Conservation (phyloP, 2,888 invertebrate genomes). For the Mactromeris polynyma region DNA sequence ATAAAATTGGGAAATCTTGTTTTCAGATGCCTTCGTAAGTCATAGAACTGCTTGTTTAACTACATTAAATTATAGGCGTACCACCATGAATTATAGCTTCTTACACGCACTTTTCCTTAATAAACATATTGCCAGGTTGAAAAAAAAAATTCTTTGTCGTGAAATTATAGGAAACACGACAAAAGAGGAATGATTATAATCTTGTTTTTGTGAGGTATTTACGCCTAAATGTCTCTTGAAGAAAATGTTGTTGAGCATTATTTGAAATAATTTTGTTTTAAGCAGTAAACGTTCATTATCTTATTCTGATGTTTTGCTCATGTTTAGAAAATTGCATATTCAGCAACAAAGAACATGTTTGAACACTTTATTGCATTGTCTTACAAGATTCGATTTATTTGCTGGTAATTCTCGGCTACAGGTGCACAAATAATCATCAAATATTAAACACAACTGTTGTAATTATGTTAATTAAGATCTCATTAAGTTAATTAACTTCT, state of each 20-base stretch:
- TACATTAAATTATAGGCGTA: slow-evolving; percentile 24
- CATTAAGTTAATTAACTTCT: too few relatives aligned
- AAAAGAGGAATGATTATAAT: not conserved
- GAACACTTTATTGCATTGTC: not conserved
- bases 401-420: too few relatives aligned
- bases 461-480: too few relatives aligned
- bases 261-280: not conserved
- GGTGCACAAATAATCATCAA: too few relatives aligned
- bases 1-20: slow-evolving; percentile 24
- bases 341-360: not conserved
- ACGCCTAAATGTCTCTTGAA: slow-evolving; percentile 2
- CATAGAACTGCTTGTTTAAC: slow-evolving; percentile 22
- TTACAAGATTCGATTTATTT: not conserved
- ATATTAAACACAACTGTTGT: too few relatives aligned
- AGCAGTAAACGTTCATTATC: not conserved
- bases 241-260: not conserved
- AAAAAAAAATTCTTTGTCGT: not conserved
- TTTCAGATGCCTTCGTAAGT: slow-evolving; percentile 24
- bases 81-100: slow-evolving; percentile 12
- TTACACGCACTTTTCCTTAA: slow-evolving; percentile 15
- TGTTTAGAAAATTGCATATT: not conserved
- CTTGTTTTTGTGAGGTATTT: not conserved
- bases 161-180: not conserved
- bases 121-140: slow-evolving; percentile 19
- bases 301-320: not conserved